Percentiles rank a stretch among this genome's conserved stretches.
Evolutionary conservation across 2,113 vertebrate species (phyloP).

Genomic region (Fukomys damarensis): DNA sequence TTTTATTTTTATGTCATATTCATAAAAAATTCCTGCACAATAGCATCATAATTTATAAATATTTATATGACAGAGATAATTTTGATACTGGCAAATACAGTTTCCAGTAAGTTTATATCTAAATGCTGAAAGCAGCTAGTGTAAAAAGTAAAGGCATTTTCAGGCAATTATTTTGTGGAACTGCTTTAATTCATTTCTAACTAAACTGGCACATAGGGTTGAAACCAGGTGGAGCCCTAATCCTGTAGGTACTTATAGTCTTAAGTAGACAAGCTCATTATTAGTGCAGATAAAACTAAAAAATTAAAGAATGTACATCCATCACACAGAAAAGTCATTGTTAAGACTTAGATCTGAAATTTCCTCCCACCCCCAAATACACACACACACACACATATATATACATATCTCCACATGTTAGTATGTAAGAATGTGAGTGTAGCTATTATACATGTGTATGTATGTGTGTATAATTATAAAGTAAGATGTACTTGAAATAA

Average conservation of each 20-base stretch:
- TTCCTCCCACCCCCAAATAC: no score
- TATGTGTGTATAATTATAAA: background rate
- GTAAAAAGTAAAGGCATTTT: slow-evolving; percentile 7
- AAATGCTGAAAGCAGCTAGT: background rate
- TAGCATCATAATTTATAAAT: slow-evolving; percentile 33
- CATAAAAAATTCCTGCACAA: background rate
- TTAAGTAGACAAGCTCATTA: background rate
- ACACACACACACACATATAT: no score
- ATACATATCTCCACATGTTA: background rate
- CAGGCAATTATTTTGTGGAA: background rate
- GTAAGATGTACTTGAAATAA: background rate
- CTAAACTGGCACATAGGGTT: background rate
- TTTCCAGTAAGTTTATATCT: slow-evolving; percentile 22
- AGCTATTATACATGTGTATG: background rate
- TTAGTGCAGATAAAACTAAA: background rate
- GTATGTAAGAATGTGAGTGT: background rate
- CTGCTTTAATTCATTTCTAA: slow-evolving; percentile 24
- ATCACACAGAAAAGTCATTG: background rate
- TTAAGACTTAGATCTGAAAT: background rate
- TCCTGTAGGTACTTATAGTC: background rate
- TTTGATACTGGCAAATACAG: slow-evolving; percentile 18
- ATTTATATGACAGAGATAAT: background rate
- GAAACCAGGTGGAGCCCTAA: background rate
- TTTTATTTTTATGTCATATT: background rate
- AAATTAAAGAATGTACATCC: background rate